Evolutionary conservation across 2,797 vertebrate genomes (phyloP), one percentile per base, ranked within the genome.

Genomic region (Gobionotothen gibberifrons): DNA sequence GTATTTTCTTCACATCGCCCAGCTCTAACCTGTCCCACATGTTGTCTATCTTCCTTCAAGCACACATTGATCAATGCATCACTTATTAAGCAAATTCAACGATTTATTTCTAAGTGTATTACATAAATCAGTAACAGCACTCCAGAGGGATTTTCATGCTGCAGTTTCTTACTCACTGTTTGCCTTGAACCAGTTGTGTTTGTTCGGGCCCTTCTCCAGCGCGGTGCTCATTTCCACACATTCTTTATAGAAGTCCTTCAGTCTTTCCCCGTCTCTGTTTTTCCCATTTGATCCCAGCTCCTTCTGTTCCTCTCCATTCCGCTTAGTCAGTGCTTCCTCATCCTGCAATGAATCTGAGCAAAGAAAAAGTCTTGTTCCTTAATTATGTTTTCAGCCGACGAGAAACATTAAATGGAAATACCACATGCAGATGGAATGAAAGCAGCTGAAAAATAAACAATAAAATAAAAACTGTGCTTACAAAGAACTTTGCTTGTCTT

Each of bases 141-240:
- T 91, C 88, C 22, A n/a, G 84, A 81, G 85, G 78, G 86, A 86
- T 78, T 85, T 68, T 90, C 85, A 83, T 77, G 76, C 87, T 73
- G 69, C 32, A 62, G 74, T 87, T 85, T 77, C 87, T 77, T 84
- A 93, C 94, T 94, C 90, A 95, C 94, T 93, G 91, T 91, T 95
- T 92, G 90, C 90, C 90, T 94, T 94, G 92, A 94, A 93, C 86
- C 89, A 89, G 73, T 88, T 92, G 79, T 93, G 93, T 93, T 95
- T 92, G 89, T 89, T 91, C 74, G 89, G 91, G 90, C 91, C 47
- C 8, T 36, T 85, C 76, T 91, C 93, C 93, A 94, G 17, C 47
- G 74, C 87, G 3, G 79, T 53, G 46, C 90, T 94, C 92, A 92
- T 91, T 92, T 94, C 93, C 88, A 94, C 90, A 90, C 92, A 93